Evolutionary conservation across 1,140 invertebrate genomes (phyloP), one percentile per base, ranked within the genome.

Genomic region (Drosophila repletoides): DNA sequence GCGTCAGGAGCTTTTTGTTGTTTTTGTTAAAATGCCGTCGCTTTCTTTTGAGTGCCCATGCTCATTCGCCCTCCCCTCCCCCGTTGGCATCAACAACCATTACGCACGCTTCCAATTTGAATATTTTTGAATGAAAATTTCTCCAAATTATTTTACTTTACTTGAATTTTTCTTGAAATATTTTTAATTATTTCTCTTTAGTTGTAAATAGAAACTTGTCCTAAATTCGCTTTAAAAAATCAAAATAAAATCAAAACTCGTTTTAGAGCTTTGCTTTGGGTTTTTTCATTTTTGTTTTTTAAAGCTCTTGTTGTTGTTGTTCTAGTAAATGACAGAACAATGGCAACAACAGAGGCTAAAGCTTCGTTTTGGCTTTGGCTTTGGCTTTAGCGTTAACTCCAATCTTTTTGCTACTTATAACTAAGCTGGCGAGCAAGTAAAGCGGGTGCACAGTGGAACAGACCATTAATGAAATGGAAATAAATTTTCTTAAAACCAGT

Each of bases 11-110:
- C 29, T 58, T 58, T 58, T 43, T 53, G 48, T 48, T 69, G 15
- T 65, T 55, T 17, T 43, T 46, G 33, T 74, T 80, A 46, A 55
- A 66, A 76, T 81, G 72, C 76, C 76, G 63, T 63, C 80, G 76
- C 76, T 80, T 80, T 81, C 76, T 75, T 63, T 68, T 61, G 65
- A 41, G 49, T 51, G 36, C 56, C 46, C 48, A 59, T 29, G 34
- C 49, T 34, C 52, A 22, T 43, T 22, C 28, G 6, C 52, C 24
- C 12, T 10, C 45, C 40, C 28, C 12, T 9, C 15, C 12, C 26
- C 7, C 33, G 9, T 19, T n/a, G 4, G 14, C 36, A 12, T 28
- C 14, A 19, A 26, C 45, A 12, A 10, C 15, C 15, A 31, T 24
- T 17, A 19, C 10, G 28, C 51, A 51, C 45, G 36, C n/a, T 43